Base-by-base conservation (phyloP, 2,888 invertebrate genomes). In the Aleiodes testaceus region DNA sequence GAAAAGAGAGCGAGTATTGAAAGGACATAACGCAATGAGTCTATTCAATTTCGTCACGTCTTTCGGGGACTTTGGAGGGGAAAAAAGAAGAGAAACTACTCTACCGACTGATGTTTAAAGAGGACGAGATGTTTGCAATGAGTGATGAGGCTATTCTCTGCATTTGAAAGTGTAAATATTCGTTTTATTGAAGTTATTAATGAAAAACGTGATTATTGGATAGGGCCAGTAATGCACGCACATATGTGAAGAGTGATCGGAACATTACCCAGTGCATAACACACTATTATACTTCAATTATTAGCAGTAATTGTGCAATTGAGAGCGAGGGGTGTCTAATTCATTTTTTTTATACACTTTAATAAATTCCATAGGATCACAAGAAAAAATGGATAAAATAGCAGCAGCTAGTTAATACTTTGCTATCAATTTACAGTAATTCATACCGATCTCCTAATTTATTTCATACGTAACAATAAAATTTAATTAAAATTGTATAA, bases 251-350 rank as follows among this genome's bases (percentile, higher is more conserved):
- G n/a, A 36, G 36, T 36, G 36, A 36, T 20, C 16, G 52, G 52
- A n/a, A 52, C 12, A 18, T 26, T 14, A 55, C 30, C 1, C 3
- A 26, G 22, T 22, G 30, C 30, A 16, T 55, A 16, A 9, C 30
- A 5, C 50, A 18, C 61, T 16, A 42, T 55, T 55, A 55, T 55
- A 14, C 14, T 14, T 30, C n/a, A 55, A 55, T 61, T 61, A 42
- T 63, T n/a, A 45, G n/a, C n/a, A 6, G 45, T 61, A 61, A 61
- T 61, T 61, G 61, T 42, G 42, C 61, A 61, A 61, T 61, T 61
- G 44, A 42, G 12, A 20, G 11, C 20, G 42, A 44, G 14, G 61
- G 61, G 61, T 61, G 42, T 44, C 11, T 44, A 26, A 61, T 61
- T 61, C 44, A 59, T 42, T 16, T 42, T 52, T 20, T 52, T 14